These are phyloP conservation scores for Sericinus montela DNA, from an alignment of 2,888 invertebrate species.

Conservation along the genomic window DNA sequence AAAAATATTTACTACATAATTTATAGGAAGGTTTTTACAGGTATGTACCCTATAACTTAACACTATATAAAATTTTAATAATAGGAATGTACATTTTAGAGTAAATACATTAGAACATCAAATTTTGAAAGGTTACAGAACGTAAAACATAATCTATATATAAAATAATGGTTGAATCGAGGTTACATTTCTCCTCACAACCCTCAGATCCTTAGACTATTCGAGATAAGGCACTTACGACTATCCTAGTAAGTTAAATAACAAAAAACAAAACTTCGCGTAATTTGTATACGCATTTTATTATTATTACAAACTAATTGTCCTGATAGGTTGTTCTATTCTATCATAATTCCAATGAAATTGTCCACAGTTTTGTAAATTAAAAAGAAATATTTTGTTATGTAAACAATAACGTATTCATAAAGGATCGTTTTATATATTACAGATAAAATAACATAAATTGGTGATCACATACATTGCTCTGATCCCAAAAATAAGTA, in stretches of 20 bases:
- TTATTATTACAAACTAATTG: no score
- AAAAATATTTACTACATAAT: conserved; percentile 8
- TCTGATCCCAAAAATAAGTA: no score
- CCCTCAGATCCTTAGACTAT: conserved; percentile 9
- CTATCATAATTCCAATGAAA: no score
- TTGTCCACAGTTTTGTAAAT: no score
- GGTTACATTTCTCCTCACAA: not conserved
- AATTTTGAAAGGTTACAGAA: not conserved
- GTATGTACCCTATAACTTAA: not conserved
- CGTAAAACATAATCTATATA: not conserved
- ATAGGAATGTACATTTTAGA: conserved; percentile 18
- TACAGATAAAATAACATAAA: no score
- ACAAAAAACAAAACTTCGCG: not conserved
- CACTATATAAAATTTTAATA: conserved; percentile 9
- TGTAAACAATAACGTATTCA: no score
- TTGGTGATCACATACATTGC: no score
- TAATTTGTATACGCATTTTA: no score
- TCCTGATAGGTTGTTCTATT: no score
- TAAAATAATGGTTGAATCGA: not conserved
- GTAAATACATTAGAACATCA: conserved; percentile 5
- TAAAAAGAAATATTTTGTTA: no score
- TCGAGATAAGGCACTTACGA: conserved; percentile 17
- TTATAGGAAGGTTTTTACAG: conserved; percentile 8
- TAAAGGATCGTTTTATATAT: no score
- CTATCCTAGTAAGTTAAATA: not conserved